phyloP scores from a whole-genome alignment of 2,888 invertebrate genomes.

The Plagodis dolabraria region DNA sequence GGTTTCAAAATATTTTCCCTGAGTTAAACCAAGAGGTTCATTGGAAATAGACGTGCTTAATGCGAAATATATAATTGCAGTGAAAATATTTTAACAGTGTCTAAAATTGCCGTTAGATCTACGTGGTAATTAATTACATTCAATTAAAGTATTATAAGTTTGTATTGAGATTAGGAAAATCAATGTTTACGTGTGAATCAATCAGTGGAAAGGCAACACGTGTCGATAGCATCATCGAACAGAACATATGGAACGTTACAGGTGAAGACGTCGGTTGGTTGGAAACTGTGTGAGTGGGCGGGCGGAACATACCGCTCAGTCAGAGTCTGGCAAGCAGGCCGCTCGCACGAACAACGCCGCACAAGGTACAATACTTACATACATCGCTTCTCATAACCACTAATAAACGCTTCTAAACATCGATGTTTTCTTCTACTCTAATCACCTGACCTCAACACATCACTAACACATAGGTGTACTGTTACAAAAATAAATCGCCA shows the following conservation, averaged over 20 bases:
- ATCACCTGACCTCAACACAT: slow-evolving; percentile 65
- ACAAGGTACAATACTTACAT: slow-evolving; percentile 65
- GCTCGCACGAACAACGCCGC: slow-evolving; percentile 83
- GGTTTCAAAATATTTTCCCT: slow-evolving; percentile 12
- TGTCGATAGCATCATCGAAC: slow-evolving; percentile 47
- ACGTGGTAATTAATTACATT: background rate
- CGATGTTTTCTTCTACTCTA: slow-evolving; percentile 63
- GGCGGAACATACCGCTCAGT: slow-evolving; percentile 67
- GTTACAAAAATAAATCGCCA: slow-evolving; percentile 75
- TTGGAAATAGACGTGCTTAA: slow-evolving; percentile 6
- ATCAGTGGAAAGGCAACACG: slow-evolving; percentile 37
- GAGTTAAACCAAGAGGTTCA: slow-evolving; percentile 9
- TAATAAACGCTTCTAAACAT: slow-evolving; percentile 73
- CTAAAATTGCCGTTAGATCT: background rate
- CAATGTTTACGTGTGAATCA: slow-evolving; percentile 39
- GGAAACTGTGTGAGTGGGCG: slow-evolving; percentile 63
- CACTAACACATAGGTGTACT: slow-evolving; percentile 74
- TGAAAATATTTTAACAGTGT: background rate
- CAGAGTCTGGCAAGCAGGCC: slow-evolving; percentile 78
- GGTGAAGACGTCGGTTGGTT: slow-evolving; percentile 61
- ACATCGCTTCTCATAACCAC: slow-evolving; percentile 70
- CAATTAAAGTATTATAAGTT: background rate
- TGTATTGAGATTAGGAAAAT: slow-evolving; percentile 2
- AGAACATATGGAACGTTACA: slow-evolving; percentile 67
- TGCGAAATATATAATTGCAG: background rate